phyloP scores from a whole-genome alignment of 1,140 invertebrate species.

The Dysdera silvatica region DNA sequence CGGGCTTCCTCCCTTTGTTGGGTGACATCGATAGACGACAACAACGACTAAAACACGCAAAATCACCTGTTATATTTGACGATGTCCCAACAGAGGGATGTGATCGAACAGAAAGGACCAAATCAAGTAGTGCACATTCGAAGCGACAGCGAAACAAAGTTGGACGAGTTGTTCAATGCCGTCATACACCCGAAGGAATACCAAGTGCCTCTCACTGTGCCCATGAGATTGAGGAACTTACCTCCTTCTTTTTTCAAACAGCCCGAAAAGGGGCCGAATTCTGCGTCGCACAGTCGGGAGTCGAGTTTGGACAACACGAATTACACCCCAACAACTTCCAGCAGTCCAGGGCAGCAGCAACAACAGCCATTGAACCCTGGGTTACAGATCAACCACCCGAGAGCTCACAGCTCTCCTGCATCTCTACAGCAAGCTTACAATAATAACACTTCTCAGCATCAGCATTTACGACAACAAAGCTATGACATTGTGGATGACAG shows the following conservation, averaged over 20 bases:
- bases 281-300: conserved; percentile 78
- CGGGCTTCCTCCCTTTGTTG: conserved; percentile 3
- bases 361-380: conserved; percentile 12
- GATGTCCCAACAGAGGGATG: conserved; percentile 25
- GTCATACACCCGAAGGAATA: conserved; percentile 82
- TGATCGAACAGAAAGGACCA: conserved; percentile 23
- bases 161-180: conserved; percentile 88
- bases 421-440: conserved; percentile 65
- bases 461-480: conserved; percentile 77
- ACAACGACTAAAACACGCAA: not conserved
- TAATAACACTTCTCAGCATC: conserved; percentile 22
- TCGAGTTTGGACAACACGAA: conserved; percentile 68
- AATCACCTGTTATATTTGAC: not conserved
- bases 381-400: conserved; percentile 60
- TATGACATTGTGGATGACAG: conserved; percentile 53
- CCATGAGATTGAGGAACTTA: conserved; percentile 87
- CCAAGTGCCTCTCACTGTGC: conserved; percentile 62
- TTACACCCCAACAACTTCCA: conserved; percentile 39
- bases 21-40: conserved; percentile 5
- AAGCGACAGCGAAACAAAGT: conserved; percentile 44
- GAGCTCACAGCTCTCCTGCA: conserved; percentile 92
- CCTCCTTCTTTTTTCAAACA: conserved; percentile 95
- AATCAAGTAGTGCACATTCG: conserved; percentile 27
- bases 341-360: not conserved
- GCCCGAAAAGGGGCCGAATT: conserved; percentile 79